Conservation (phyloP, 2,888 invertebrate genomes). For the Aleiodes testaceus region DNA sequence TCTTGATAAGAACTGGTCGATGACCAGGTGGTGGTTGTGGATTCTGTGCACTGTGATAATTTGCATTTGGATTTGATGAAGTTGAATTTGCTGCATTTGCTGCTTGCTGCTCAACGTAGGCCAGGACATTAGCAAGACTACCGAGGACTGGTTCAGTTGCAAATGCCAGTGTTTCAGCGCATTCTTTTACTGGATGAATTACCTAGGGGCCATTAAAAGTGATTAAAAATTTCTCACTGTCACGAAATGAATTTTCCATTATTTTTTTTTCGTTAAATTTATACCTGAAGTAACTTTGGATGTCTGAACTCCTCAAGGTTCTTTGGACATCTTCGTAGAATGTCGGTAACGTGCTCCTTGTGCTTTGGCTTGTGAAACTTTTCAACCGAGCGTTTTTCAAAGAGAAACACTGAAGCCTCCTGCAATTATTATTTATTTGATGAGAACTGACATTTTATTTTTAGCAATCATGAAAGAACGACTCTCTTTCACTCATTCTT, state of each 20-base stretch:
- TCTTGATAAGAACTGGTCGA: slow-evolving; percentile 81
- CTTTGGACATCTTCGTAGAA: slow-evolving; percentile 85
- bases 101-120: slow-evolving; percentile 81
- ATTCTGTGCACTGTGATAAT: slow-evolving; percentile 55
- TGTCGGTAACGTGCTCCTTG: slow-evolving; percentile 93
- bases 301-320: slow-evolving; percentile 89
- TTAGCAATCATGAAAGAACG: too few relatives aligned
- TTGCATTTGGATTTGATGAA: slow-evolving; percentile 55
- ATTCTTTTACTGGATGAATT: slow-evolving; percentile 80
- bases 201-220: slow-evolving; percentile 39
- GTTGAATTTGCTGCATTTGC: slow-evolving; percentile 67
- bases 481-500: too few relatives aligned
- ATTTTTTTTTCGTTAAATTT: slow-evolving; percentile 21
- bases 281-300: slow-evolving; percentile 83
- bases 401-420: slow-evolving; percentile 95
- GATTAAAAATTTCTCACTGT: not conserved
- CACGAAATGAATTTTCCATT: not conserved
- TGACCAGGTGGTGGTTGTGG: slow-evolving; percentile 62
- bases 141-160: slow-evolving; percentile 94
- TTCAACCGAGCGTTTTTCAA: slow-evolving; percentile 94
- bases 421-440: not conserved
- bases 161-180: slow-evolving; percentile 91
- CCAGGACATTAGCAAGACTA: slow-evolving; percentile 91
- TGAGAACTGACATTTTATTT: not conserved
- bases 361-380: slow-evolving; percentile 93